phyloP scores from a whole-genome alignment of 2,797 vertebrate genomes.

The Denticeps clupeoides region DNA sequence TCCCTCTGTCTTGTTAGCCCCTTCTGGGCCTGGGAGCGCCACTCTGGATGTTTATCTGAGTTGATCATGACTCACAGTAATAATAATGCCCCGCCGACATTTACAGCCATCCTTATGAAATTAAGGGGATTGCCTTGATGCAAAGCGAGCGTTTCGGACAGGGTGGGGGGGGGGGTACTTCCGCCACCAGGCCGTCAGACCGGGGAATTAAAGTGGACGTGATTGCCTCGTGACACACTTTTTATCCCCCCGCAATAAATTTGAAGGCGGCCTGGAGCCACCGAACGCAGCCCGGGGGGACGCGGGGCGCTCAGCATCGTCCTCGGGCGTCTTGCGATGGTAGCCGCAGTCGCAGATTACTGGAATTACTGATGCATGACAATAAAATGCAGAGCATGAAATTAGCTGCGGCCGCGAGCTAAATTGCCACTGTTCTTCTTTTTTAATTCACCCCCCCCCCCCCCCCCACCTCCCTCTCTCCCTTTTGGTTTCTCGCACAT shows the following conservation, averaged over 20 bases:
- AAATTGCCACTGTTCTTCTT: constrained; percentile 32
- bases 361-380: constrained; percentile 45
- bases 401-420: constrained; percentile 48
- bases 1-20: too few species aligned
- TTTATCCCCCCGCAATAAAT: constrained; percentile 8
- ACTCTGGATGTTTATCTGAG: background rate
- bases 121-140: constrained; percentile 4
- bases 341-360: constrained; percentile 1
- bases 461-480: constrained; percentile 1
- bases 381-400: constrained; percentile 54
- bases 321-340: background rate
- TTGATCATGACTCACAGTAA: constrained; percentile 2
- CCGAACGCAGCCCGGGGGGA: background rate
- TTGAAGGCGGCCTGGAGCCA: background rate
- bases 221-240: constrained; percentile 1
- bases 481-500: constrained; percentile 15
- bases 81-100: constrained; percentile 13
- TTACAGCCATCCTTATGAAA: constrained; percentile 8
- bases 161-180: background rate
- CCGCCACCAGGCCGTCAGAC: background rate
- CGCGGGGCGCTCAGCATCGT: background rate
- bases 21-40: too few species aligned
- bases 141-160: too few species aligned
- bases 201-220: background rate
- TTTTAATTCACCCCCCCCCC: constrained; percentile 1